phyloP scores from a whole-genome alignment of 2,113 vertebrate species.

The Lagopus muta region DNA sequence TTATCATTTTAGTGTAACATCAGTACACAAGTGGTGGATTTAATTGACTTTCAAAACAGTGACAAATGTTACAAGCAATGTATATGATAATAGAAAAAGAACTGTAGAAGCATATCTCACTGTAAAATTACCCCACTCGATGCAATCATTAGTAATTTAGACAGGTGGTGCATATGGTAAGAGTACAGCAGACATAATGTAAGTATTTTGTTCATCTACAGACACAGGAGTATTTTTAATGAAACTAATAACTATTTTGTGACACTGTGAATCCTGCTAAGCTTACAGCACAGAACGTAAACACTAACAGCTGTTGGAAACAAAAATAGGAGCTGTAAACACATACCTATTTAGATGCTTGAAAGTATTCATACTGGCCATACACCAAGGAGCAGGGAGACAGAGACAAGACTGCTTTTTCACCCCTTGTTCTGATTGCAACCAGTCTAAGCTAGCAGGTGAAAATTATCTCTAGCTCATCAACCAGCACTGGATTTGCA shows the following conservation, averaged over 20 bases:
- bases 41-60: background rate
- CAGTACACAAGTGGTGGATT: background rate
- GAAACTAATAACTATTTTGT: background rate
- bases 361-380: slow-evolving; percentile 21
- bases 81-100: background rate
- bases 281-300: background rate
- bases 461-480: background rate
- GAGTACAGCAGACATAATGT: background rate
- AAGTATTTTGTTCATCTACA: background rate
- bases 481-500: background rate
- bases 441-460: background rate
- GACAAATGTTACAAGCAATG: background rate
- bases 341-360: slow-evolving; percentile 7
- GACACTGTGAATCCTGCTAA: background rate
- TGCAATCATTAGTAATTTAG: background rate
- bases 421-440: background rate
- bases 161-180: background rate
- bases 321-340: background rate
- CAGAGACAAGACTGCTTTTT: background rate
- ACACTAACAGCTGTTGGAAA: background rate
- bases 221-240: background rate
- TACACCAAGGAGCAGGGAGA: background rate
- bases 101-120: background rate
- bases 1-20: background rate
- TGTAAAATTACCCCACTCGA: background rate